Evolutionary conservation across 64 coral and sea anemone genomes (phyloP).

Genomic region (Dendrophyllia cribrosa): DNA sequence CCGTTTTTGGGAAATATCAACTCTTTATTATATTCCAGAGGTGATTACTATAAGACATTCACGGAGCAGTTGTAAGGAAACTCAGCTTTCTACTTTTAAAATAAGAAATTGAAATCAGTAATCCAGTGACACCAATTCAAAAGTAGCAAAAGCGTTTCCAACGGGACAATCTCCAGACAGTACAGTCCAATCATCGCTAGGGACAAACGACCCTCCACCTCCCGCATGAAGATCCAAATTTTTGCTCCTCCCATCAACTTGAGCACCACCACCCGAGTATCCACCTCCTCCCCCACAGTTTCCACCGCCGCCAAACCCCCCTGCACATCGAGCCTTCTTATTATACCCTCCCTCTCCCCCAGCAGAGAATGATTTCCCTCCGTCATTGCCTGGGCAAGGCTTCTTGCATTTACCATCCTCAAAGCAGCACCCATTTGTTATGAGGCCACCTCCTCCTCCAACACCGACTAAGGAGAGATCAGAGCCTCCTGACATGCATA

Average conservation of each 20-base stretch:
- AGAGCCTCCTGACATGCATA: neutral
- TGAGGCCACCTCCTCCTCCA: slow-evolving; percentile 15
- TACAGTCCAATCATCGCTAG: neutral
- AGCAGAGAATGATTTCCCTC: neutral
- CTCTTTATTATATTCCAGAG: no score
- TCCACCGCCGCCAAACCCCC: slow-evolving; percentile 26
- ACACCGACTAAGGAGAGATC: neutral
- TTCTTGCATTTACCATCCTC: neutral
- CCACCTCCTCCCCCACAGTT: slow-evolving; percentile 50
- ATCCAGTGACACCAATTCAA: neutral
- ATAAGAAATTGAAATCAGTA: neutral
- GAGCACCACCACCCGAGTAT: slow-evolving; percentile 30
- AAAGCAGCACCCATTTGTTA: slow-evolving; percentile 27
- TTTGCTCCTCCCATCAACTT: neutral
- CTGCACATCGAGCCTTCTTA: neutral
- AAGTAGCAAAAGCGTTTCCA: slow-evolving; percentile 9
- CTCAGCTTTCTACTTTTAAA: no score
- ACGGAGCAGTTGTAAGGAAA: no score
- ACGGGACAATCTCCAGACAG: neutral
- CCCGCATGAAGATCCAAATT: neutral
- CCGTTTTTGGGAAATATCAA: no score
- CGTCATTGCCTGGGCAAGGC: neutral
- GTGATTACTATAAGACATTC: no score
- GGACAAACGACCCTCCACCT: slow-evolving; percentile 26
- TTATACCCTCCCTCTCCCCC: slow-evolving; percentile 22